Evolutionary conservation across 2,888 invertebrate species (phyloP).

Genomic region (Athalia circularis): DNA sequence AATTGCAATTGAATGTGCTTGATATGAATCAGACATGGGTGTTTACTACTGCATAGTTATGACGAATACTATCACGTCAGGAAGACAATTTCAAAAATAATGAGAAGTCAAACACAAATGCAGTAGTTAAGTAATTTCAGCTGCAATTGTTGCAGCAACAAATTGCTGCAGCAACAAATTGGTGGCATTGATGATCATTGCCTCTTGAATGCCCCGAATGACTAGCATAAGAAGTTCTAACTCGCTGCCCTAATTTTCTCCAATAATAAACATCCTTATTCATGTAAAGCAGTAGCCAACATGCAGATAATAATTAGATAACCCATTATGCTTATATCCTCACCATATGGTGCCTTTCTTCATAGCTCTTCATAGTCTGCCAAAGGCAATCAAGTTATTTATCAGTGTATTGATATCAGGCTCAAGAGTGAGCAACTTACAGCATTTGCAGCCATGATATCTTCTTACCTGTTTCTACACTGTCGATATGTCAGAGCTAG

Average conservation of each 20-base stretch:
- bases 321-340: constrained; percentile 43
- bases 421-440: constrained; percentile 54
- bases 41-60: no score
- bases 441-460: constrained; percentile 67
- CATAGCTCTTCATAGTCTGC: constrained; percentile 38
- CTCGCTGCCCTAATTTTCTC: constrained; percentile 13
- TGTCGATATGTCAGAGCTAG: constrained; percentile 59
- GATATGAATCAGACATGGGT: no score
- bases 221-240: no score
- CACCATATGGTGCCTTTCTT: constrained; percentile 49
- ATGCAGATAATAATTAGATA: constrained; percentile 10
- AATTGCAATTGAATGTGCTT: neutral
- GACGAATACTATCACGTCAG: no score
- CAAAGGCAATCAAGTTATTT: constrained; percentile 47
- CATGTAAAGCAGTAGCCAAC: neutral
- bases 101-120: neutral
- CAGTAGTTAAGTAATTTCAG: neutral
- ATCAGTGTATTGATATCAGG: constrained; percentile 53
- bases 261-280: constrained; percentile 23
- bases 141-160: neutral
- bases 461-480: constrained; percentile 55
- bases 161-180: constrained; percentile 42
- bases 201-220: no score
- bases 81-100: neutral
- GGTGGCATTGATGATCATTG: constrained; percentile 4